Base-by-base conservation (phyloP, 2,888 invertebrate genomes). In the Epistrophe grossulariae region DNA sequence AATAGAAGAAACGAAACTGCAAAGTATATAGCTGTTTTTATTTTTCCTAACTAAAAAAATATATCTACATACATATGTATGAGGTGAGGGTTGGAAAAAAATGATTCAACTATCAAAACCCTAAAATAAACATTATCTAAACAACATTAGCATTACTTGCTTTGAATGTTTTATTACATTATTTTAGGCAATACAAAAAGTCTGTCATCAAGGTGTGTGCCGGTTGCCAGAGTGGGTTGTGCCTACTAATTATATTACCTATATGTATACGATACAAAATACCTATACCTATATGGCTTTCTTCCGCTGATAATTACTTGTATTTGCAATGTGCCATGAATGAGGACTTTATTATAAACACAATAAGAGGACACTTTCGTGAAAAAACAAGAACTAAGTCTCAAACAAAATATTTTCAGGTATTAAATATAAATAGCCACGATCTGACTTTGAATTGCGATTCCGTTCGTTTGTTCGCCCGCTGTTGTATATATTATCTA, bases 391-490 rank as follows among this genome's bases (percentile, higher is more conserved):
- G 5, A 43, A 15, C 6, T 28, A 8, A 52, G 17, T 55, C 28
- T 55, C 4, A 15, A 6, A 55, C 28, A 6, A 43, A 55, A 40
- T 15, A 66, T 28, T 19, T 40, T 48, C 48, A 35, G 15, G 19
- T 28, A 59, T 60, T 38, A 59, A 64, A 38, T 24, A 59, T 38
- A 59, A 64, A 38, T 24, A 59, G 38, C 19, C 40, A 62, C 15
- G 48, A 60, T 73, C 70, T 79, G 83, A 79, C 79, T 79, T 74
- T 84, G 79, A 83, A 83, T 73, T 79, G 62, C 45, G 31, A 66
- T 68, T 62, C 24, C 5, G 15, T 17, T 45, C 45, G 62, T 64
- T 79, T 68, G 60, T 64, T 79, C 60, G 60, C 40, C 35, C 28
- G n/a, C 19, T 19, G 31, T 48, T 19, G 11, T 38, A 40, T 28